Conservation (phyloP, 1,140 invertebrate genomes). For the Drosophila kikkawai region DNA sequence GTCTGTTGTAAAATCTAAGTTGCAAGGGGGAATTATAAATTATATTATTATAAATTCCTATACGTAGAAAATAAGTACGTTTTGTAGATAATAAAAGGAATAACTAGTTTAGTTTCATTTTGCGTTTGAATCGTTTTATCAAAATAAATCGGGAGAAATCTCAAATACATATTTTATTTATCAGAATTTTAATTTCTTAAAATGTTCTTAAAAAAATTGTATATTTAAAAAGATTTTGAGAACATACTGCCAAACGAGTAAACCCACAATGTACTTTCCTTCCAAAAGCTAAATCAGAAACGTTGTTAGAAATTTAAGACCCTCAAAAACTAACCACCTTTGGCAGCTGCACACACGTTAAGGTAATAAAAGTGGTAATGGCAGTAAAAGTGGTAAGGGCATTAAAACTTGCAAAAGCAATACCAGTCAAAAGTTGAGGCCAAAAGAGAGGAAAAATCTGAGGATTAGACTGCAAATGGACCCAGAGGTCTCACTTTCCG, state of each 20-base stretch:
- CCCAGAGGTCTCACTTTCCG: slow-evolving; percentile 10
- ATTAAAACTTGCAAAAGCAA: slow-evolving; percentile 32
- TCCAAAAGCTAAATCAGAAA: background rate
- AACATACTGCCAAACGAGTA: background rate
- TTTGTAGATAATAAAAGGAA: background rate
- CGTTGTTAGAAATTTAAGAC: slow-evolving; percentile 1
- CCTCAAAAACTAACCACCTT: slow-evolving; percentile 8
- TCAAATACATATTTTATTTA: no score
- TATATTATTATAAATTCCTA: background rate
- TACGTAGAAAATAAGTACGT: background rate
- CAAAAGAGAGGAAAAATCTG: background rate
- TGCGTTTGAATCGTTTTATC: background rate
- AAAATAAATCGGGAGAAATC: background rate
- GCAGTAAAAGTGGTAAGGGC: slow-evolving; percentile 14
- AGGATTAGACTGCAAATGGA: slow-evolving; percentile 21
- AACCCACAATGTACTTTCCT: background rate
- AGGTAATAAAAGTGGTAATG: slow-evolving; percentile 26
- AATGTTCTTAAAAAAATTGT: no score
- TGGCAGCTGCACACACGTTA: background rate
- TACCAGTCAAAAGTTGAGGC: slow-evolving; percentile 15
- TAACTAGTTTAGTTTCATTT: background rate
- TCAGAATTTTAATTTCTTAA: no score
- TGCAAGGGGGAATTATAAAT: no score
- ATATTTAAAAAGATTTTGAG: no score
- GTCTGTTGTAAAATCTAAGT: background rate